A percentile compares a stretch with the other conserved stretches of the same genome.
These are phyloP conservation scores for Furcula furcula DNA, from an alignment of 2,888 invertebrate genomes.

Conservation along the genomic window DNA sequence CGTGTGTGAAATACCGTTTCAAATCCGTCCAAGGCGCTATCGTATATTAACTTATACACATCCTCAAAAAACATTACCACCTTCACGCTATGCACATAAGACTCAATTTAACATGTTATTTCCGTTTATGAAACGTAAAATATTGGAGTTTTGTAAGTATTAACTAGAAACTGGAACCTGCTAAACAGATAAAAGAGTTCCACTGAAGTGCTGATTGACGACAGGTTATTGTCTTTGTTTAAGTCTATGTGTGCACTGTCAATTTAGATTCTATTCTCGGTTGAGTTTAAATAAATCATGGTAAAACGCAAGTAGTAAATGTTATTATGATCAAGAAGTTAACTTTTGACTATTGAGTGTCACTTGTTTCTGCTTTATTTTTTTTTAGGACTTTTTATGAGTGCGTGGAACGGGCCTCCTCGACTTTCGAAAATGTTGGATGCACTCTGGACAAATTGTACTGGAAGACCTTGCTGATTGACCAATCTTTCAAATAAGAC, in stretches of 20 bases:
- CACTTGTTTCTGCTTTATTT: too few species aligned
- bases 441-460: too few species aligned
- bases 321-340: too few species aligned
- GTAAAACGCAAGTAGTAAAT: too few species aligned
- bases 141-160: constrained; percentile 9
- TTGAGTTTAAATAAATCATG: constrained; percentile 15
- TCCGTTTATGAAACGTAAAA: neutral
- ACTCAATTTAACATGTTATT: constrained; percentile 8
- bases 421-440: too few species aligned
- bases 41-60: neutral
- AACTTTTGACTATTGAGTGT: too few species aligned
- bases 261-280: constrained; percentile 23
- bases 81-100: neutral
- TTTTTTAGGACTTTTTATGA: too few species aligned
- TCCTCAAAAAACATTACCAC: neutral
- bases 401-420: too few species aligned
- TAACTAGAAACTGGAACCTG: constrained; percentile 40
- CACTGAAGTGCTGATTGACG: constrained; percentile 48
- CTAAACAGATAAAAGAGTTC: constrained; percentile 65
- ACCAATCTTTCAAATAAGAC: too few species aligned
- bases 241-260: constrained; percentile 22
- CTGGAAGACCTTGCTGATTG: too few species aligned
- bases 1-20: constrained; percentile 12
- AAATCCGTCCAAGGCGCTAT: constrained; percentile 10
- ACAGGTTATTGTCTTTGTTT: constrained; percentile 46